Conservation (phyloP, 1,140 invertebrate genomes). For the Drosophila nigromelanica region DNA sequence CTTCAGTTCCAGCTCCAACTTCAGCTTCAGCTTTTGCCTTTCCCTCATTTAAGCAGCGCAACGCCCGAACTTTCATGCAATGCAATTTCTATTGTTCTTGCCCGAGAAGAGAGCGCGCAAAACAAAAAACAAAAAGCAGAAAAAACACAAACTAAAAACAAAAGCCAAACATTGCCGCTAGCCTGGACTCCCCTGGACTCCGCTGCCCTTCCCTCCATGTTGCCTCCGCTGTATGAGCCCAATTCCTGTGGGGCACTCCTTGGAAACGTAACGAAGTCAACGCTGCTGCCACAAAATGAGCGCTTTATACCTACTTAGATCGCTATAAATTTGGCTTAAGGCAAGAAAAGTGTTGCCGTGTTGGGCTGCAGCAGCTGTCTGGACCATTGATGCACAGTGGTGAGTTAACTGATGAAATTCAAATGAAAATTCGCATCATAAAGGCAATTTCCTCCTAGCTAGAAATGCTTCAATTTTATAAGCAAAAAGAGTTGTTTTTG, state of each 20-base stretch:
- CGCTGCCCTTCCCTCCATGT: neutral
- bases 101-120: conserved; percentile 12
- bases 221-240: neutral
- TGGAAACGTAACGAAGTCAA: conserved; percentile 70
- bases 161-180: conserved; percentile 41
- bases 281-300: conserved; percentile 76
- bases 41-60: conserved; percentile 36
- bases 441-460: neutral
- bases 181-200: neutral
- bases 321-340: conserved; percentile 82
- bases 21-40: conserved; percentile 8
- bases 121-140: conserved; percentile 46
- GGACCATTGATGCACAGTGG: conserved; percentile 54
- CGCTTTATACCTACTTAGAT: conserved; percentile 82
- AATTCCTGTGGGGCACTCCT: conserved; percentile 77
- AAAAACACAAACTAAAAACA: conserved; percentile 42
- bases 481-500: neutral
- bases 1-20: neutral
- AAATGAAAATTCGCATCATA: neutral
- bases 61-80: conserved; percentile 58
- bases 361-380: conserved; percentile 20
- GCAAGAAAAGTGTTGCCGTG: conserved; percentile 78
- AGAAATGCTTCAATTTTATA: no score
- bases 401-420: neutral
- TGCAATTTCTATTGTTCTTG: conserved; percentile 80